Evolutionary conservation across 1,140 invertebrate genomes (phyloP).

Genomic region (Antheraea mylitta): DNA sequence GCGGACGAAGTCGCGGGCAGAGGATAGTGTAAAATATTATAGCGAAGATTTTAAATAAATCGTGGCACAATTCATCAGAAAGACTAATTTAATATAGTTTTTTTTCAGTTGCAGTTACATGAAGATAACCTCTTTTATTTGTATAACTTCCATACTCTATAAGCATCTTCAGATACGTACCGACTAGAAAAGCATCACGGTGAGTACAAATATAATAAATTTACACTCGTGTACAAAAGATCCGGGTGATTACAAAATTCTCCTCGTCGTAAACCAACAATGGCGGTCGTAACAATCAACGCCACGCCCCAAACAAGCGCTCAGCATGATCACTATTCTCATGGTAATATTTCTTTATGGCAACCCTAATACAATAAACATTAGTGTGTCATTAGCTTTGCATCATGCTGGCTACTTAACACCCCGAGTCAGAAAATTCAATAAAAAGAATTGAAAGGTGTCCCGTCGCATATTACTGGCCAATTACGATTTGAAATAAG

Average conservation of each 20-base stretch:
- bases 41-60: no score
- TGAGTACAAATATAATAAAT: conserved; percentile 8
- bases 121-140: no score
- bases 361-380: conserved; percentile 74
- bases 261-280: conserved; percentile 59
- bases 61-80: no score
- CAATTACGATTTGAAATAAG: conserved; percentile 35
- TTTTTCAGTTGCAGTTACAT: no score
- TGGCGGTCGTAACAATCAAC: conserved; percentile 51
- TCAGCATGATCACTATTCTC: conserved; percentile 67
- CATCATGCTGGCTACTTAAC: conserved; percentile 65
- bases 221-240: conserved; percentile 31
- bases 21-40: no score
- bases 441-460: conserved; percentile 31
- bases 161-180: background rate
- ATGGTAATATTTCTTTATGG: conserved; percentile 69
- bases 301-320: conserved; percentile 73
- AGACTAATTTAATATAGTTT: no score
- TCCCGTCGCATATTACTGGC: conserved; percentile 36
- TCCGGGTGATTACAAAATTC: conserved; percentile 65
- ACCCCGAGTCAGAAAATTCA: conserved; percentile 28
- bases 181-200: background rate
- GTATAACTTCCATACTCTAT: background rate
- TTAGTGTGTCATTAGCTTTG: conserved; percentile 68
- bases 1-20: no score